phyloP scores from a whole-genome alignment of 1,140 invertebrate genomes.

The Rhyzopertha dominica region DNA sequence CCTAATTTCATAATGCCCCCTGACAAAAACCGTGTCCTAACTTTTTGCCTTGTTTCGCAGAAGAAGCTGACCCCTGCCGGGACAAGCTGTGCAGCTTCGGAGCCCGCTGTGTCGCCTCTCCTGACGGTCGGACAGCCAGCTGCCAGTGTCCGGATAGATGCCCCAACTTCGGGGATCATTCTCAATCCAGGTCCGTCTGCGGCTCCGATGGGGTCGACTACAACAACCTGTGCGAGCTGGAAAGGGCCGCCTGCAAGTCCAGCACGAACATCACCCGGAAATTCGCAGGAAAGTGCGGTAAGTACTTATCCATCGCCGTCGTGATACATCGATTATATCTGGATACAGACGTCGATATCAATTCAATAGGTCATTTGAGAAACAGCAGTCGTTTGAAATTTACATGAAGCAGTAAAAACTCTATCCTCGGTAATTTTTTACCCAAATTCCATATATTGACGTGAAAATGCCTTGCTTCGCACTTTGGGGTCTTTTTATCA shows the following conservation, averaged over 20 bases:
- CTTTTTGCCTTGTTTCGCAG: conserved; percentile 51
- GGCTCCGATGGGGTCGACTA: conserved; percentile 71
- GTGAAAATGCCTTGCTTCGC: too few species aligned
- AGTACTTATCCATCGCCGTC: too few species aligned
- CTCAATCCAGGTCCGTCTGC: conserved; percentile 68
- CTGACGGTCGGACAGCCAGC: conserved; percentile 66
- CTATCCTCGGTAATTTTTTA: too few species aligned
- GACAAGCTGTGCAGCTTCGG: conserved; percentile 69
- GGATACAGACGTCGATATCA: too few species aligned
- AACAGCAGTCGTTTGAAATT: too few species aligned
- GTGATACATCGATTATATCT: too few species aligned
- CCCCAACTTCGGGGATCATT: conserved; percentile 73
- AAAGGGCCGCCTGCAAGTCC: conserved; percentile 66
- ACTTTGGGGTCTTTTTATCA: too few species aligned
- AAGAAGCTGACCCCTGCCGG: conserved; percentile 71
- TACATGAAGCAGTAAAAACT: too few species aligned
- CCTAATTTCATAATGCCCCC: not conserved
- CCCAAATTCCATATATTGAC: too few species aligned
- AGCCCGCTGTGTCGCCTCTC: conserved; percentile 66
- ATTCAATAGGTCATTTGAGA: too few species aligned
- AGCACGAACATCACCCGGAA: conserved; percentile 77
- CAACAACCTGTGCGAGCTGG: conserved; percentile 75
- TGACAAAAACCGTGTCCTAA: not conserved
- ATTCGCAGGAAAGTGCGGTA: conserved; percentile 86
- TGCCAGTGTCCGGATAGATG: conserved; percentile 73